phyloP scores from a whole-genome alignment of 1,140 invertebrate genomes.

The Megalonaias nervosa region DNA sequence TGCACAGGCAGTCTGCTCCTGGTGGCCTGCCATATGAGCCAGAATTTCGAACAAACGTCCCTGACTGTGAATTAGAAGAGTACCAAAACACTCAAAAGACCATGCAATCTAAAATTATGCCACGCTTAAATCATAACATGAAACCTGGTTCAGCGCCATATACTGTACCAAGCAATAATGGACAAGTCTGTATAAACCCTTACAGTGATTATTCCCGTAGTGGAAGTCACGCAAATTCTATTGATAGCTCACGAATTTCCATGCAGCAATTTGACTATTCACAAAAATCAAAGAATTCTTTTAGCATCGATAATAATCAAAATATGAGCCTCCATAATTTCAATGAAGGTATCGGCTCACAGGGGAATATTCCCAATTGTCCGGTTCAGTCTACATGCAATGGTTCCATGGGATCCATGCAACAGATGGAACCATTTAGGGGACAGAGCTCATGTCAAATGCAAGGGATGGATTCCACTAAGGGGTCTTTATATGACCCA shows the following conservation, averaged over 20 bases:
- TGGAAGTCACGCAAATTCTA: background rate
- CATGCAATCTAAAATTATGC: conserved; percentile 60
- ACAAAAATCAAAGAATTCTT: conserved; percentile 43
- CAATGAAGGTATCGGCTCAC: conserved; percentile 36
- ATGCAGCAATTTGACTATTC: conserved; percentile 52
- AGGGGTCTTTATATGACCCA: conserved; percentile 42
- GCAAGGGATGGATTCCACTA: conserved; percentile 37
- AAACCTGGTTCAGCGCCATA: conserved; percentile 65
- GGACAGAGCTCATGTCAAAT: conserved; percentile 40
- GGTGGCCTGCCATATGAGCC: conserved; percentile 40
- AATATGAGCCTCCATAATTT: conserved; percentile 59
- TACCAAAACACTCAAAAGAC: conserved; percentile 51
- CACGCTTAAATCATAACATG: conserved; percentile 51
- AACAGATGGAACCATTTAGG: conserved; percentile 44
- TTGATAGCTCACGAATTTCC: conserved; percentile 24
- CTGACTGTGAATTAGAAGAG: conserved; percentile 55
- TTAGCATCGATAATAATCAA: conserved; percentile 60
- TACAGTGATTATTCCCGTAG: conserved; percentile 43
- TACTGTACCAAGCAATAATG: conserved; percentile 59
- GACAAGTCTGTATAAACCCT: conserved; percentile 36
- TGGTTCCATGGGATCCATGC: conserved; percentile 41
- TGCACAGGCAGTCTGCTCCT: background rate
- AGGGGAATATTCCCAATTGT: conserved; percentile 24
- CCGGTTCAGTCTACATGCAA: conserved; percentile 20
- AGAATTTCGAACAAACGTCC: conserved; percentile 43